Conservation (phyloP, 2,888 invertebrate species). For the Sinopyrophorus schimmeli region DNA sequence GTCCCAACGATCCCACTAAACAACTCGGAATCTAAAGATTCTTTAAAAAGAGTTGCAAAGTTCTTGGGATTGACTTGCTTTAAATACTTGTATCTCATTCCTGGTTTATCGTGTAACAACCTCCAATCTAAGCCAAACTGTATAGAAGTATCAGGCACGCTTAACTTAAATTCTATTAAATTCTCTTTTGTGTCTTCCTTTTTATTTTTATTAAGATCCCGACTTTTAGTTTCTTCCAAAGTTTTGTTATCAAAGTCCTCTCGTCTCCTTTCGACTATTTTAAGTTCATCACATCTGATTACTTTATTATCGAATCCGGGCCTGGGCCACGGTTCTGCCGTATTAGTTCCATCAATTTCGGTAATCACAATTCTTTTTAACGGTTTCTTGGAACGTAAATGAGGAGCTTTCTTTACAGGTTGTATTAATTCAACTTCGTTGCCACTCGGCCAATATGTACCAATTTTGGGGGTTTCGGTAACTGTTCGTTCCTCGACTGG, state of each 20-base stretch:
- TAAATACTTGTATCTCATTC: slow-evolving; percentile 63
- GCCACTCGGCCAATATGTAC: slow-evolving; percentile 47
- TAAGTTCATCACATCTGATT: slow-evolving; percentile 42
- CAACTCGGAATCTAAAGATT: slow-evolving; percentile 67
- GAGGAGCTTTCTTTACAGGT: slow-evolving; percentile 65
- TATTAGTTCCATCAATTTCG: slow-evolving; percentile 29
- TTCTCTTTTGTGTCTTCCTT: slow-evolving; percentile 13
- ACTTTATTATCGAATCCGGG: slow-evolving; percentile 21
- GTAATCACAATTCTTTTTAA: slow-evolving; percentile 57
- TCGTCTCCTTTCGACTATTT: slow-evolving; percentile 39
- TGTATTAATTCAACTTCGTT: slow-evolving; percentile 52
- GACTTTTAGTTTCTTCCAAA: slow-evolving; percentile 7
- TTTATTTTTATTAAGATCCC: background rate
- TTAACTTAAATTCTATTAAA: slow-evolving; percentile 44
- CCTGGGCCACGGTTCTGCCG: slow-evolving; percentile 25
- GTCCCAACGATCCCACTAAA: slow-evolving; percentile 64
- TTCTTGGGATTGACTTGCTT: slow-evolving; percentile 60
- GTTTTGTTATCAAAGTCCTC: slow-evolving; percentile 14
- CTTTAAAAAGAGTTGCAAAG: slow-evolving; percentile 66
- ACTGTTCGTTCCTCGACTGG: background rate
- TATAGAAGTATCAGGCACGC: slow-evolving; percentile 64
- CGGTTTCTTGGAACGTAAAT: slow-evolving; percentile 66
- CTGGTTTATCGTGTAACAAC: slow-evolving; percentile 56
- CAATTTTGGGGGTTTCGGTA: slow-evolving; percentile 31
- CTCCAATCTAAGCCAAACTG: slow-evolving; percentile 70